phyloP scores from a whole-genome alignment of 2,888 invertebrate genomes.

The Argyra leucocephala region DNA sequence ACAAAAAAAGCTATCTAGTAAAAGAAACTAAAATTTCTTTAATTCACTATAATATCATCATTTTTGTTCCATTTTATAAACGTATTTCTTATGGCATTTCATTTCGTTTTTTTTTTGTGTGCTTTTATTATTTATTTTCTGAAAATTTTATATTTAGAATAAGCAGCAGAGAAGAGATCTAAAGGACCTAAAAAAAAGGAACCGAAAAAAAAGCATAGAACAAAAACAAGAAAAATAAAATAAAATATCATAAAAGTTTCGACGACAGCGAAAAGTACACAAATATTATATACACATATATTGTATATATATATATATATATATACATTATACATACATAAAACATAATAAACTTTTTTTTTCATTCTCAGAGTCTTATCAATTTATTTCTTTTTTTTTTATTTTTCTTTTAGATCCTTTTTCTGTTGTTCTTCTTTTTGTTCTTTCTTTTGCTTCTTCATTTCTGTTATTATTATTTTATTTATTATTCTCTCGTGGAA shows the following conservation, averaged over 20 bases:
- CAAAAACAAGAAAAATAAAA: background rate
- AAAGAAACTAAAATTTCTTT: too few relatives aligned
- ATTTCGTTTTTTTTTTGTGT: background rate
- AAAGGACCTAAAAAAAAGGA: too few relatives aligned
- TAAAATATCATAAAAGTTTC: background rate
- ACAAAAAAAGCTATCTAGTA: too few relatives aligned
- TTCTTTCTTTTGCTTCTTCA: background rate
- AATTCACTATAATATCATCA: background rate
- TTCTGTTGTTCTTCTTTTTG: background rate
- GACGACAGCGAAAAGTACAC: constrained; percentile 1
- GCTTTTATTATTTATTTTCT: too few relatives aligned
- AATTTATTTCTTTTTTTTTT: background rate
- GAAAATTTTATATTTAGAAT: too few relatives aligned
- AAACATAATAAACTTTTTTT: background rate
- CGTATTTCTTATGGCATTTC: background rate
- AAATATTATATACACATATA: too few relatives aligned
- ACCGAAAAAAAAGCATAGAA: too few relatives aligned
- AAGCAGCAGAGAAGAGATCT: too few relatives aligned
- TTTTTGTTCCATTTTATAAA: background rate
- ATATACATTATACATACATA: too few relatives aligned
- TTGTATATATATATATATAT: too few relatives aligned
- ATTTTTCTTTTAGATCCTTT: background rate
- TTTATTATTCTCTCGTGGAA: constrained; percentile 6
- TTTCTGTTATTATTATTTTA: background rate
- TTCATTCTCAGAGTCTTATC: background rate